Evolutionary conservation across 1,140 invertebrate genomes (phyloP), one percentile per base, ranked within the genome.

Genomic region (Diorhabda carinulata): DNA sequence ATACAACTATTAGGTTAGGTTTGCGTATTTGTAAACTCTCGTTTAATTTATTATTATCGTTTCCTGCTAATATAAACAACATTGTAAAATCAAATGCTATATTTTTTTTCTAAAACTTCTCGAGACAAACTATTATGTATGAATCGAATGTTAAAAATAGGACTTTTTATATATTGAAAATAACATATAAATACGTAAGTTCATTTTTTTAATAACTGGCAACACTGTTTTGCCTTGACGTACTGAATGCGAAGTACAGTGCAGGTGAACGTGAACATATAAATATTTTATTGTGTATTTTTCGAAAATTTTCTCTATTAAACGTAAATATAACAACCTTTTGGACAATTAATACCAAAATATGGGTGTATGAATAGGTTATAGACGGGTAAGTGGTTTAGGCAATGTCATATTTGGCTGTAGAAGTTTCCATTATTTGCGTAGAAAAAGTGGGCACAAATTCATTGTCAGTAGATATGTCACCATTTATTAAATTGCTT

Each of bases 381-480:
- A 61, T 41, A 61, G 6, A 61, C 25, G n/a, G 59, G 25, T 40
- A 61, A 43, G 59, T 41, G 3, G 25, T 61, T 41, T 61, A 40
- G 42, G 59, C 42, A 43, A 61, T 61, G 59, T 61, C 59, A 61
- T 41, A 40, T 61, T 41, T 10, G 25, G 59, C 59, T 43, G 9
- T 43, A 40, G 42, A 61, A 41, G 9, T 61, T 61, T 61, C 59
- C 59, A 61, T 61, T 61, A 64, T 64, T 64, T 64, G 43, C 62
- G 62, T 64, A 64, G 62, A 64, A 56, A 63, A 64, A 64, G 47
- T 47, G 62, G 42, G 43, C 62, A 64, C 47, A 64, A 64, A 64
- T 64, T 64, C 62, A 41, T 64, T 64, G 62, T 64, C 59, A 61
- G 59, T 43, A 61, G 25, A 43, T 40, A 61, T 61, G 59, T 61